These are phyloP conservation scores for Discoglossus pictus DNA, from an alignment of 2,797 vertebrate species.

Conservation along the genomic window DNA sequence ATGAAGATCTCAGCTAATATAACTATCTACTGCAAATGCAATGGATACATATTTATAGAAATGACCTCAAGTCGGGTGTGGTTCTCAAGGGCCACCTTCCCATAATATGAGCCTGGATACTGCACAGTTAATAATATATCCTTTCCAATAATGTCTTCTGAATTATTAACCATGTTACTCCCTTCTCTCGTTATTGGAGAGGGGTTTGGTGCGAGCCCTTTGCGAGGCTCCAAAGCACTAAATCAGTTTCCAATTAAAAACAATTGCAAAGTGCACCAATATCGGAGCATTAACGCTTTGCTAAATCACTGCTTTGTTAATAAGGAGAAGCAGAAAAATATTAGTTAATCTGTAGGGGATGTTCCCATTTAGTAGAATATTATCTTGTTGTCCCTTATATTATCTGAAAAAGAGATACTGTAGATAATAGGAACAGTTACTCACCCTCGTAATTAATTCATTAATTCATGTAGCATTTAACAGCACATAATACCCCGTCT, in stretches of 20 bases:
- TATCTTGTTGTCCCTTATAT: slow-evolving; percentile 14
- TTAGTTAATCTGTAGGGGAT: slow-evolving; percentile 22
- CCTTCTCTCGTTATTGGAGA: slow-evolving; percentile 5
- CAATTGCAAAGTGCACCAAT: slow-evolving; percentile 10
- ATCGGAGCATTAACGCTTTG: not conserved
- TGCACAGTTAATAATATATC: slow-evolving; percentile 39
- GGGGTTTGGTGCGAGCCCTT: slow-evolving; percentile 5
- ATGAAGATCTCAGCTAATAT: too few relatives aligned
- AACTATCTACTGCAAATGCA: too few relatives aligned
- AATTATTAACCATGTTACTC: slow-evolving; percentile 34
- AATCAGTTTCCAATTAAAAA: slow-evolving; percentile 39
- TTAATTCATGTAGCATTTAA: slow-evolving; percentile 31
- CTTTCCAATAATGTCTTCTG: slow-evolving; percentile 31
- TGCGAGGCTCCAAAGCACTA: slow-evolving; percentile 15
- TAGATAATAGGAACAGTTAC: slow-evolving; percentile 38
- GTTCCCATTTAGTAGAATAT: slow-evolving; percentile 17
- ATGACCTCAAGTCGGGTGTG: not conserved
- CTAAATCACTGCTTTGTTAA: slow-evolving; percentile 31
- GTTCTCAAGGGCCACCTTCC: not conserved
- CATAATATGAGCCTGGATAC: slow-evolving; percentile 15
- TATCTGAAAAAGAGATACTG: slow-evolving; percentile 28
- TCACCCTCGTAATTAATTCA: slow-evolving; percentile 44
- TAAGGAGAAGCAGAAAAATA: slow-evolving; percentile 19
- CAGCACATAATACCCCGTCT: not conserved
- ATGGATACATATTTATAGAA: too few relatives aligned